Conservation (phyloP, 1,140 invertebrate genomes). For the Cecropterus lyciades region DNA sequence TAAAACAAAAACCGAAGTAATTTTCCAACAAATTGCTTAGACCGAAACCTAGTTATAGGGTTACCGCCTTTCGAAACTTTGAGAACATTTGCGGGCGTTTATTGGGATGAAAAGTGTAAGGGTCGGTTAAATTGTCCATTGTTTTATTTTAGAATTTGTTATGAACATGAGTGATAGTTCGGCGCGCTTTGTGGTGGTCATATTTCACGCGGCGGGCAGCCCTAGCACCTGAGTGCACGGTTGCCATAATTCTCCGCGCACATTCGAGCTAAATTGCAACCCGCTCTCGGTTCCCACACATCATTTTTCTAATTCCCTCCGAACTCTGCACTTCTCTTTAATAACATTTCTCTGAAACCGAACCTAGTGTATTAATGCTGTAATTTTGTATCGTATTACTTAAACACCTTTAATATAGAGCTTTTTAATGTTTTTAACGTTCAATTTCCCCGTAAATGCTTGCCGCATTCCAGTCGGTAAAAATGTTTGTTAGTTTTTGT, state of each 20-base stretch:
- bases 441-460: neutral
- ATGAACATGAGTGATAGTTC: constrained; percentile 12
- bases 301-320: constrained; percentile 79
- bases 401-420: neutral
- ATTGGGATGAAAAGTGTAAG: neutral
- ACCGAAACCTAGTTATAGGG: constrained; percentile 33
- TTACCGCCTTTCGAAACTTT: constrained; percentile 17
- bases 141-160: constrained; percentile 21
- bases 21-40: constrained; percentile 55
- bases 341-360: constrained; percentile 57
- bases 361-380: constrained; percentile 23
- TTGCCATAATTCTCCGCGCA: constrained; percentile 77
- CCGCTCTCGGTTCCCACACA: constrained; percentile 75
- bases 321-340: constrained; percentile 68
- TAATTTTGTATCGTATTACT: constrained; percentile 37
- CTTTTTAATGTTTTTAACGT: neutral
- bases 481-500: neutral
- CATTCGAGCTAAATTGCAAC: constrained; percentile 74
- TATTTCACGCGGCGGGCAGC: constrained; percentile 47
- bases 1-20: constrained; percentile 50
- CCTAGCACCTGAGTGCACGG: constrained; percentile 60
- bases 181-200: constrained; percentile 24
- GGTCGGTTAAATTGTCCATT: constrained; percentile 3
- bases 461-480: constrained; percentile 1
- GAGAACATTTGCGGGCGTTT: neutral